Base-by-base conservation (phyloP, 2,113 vertebrate species). In the Phylloscopus whistleri region DNA sequence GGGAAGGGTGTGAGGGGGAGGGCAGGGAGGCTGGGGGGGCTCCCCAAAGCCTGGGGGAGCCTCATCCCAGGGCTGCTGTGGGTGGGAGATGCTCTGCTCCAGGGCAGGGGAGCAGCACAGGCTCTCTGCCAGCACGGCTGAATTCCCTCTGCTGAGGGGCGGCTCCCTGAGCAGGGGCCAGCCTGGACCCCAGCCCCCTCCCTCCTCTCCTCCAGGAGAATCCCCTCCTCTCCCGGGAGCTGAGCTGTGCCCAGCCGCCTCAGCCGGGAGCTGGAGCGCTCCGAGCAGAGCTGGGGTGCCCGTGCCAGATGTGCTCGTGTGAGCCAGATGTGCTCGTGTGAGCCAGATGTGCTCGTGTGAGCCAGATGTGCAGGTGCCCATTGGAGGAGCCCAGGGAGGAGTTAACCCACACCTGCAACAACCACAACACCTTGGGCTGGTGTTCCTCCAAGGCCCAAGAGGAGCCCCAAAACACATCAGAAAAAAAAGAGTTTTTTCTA, bases 401-500 rank as follows among this genome's bases (percentile, higher is more conserved):
- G 43, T 28, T 46, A 39, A 48, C 19, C 11, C 60, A 60, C 0
- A 1, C n/a, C n/a, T 60, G 27, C 43, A 69, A 59, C 68, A 77
- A 35, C 23, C 1, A 0, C 62, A 44, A 4, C 28, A 20, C 15
- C 49, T 33, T 7, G 67, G 12, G 21, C 11, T 58, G 58, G 27
- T 1, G 1, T 11, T 86, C 19, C 31, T 51, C 30, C 44, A 76
- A 46, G 85, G 46, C 9, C 5, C 23, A 35, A 64, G 18, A 2
- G 4, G 6, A 66, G 13, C 6, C 7, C 4, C 27, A 66, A 70
- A 70, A 41, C 15, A 24, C 22, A 79, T 17, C 24, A 35, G 28
- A 15, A 49, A 81, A 75, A 44, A 43, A 13, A 5, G 1, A 2
- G 3, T 0, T 3, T 67, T 62, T 51, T 24, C 10, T 9, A 9